phyloP scores from a whole-genome alignment of 2,797 vertebrate genomes.

The Dryobates pubescens region DNA sequence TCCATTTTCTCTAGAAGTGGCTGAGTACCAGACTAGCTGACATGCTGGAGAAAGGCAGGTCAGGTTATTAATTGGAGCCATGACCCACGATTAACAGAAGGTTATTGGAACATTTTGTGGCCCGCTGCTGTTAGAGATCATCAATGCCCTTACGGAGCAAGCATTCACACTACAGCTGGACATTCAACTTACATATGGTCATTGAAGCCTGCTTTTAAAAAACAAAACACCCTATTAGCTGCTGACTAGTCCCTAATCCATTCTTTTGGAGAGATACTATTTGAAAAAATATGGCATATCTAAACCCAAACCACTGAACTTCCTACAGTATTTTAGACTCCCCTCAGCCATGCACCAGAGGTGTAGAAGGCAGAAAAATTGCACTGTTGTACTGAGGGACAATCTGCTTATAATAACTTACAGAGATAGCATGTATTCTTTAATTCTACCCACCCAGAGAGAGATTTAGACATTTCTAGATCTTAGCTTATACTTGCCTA shows the following conservation, averaged over 20 bases:
- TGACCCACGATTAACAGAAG: not conserved
- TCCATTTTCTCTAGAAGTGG: not conserved
- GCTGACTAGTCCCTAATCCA: not conserved
- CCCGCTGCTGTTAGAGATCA: not conserved
- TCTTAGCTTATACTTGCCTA: not conserved
- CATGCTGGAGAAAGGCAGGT: accelerated
- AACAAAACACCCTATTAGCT: not conserved
- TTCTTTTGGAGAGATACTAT: not conserved
- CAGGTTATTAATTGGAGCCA: not conserved
- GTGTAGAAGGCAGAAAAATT: not conserved
- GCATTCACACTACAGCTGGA: not conserved
- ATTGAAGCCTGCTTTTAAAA: not conserved
- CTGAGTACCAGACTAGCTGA: not conserved
- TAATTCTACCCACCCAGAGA: not conserved
- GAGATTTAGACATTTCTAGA: not conserved
- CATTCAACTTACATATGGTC: not conserved
- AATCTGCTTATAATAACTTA: not conserved
- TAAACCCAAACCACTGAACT: not conserved
- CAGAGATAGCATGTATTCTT: not conserved
- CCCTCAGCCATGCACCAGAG: not conserved
- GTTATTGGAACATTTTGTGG: not conserved
- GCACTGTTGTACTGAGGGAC: not conserved
- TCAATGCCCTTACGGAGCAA: not conserved
- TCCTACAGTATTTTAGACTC: not conserved
- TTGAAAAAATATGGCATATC: not conserved